Conservation (phyloP, 2,797 vertebrate genomes). For the Philypnodon macrostomus region DNA sequence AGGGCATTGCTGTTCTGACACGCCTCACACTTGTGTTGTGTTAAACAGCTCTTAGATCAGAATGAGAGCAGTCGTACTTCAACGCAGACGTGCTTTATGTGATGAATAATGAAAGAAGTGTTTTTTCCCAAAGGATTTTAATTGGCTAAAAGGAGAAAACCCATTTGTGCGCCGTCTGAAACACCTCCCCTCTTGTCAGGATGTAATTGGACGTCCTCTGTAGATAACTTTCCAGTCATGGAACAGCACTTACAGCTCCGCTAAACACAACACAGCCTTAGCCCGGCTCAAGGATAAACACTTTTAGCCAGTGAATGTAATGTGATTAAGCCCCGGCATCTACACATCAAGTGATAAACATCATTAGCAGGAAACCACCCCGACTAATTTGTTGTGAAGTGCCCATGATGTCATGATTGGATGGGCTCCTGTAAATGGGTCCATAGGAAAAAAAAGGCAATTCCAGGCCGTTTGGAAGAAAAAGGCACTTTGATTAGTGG, state of each 20-base stretch:
- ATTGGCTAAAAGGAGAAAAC: conserved; percentile 56
- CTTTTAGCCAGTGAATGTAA: conserved; percentile 63
- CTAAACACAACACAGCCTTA: conserved; percentile 36
- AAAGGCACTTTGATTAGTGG: conserved; percentile 60
- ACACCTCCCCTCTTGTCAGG: conserved; percentile 44
- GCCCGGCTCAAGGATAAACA: conserved; percentile 58
- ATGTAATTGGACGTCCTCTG: conserved; percentile 53
- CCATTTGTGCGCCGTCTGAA: conserved; percentile 28
- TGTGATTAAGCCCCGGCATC: conserved; percentile 62
- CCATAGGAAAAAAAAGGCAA: conserved; percentile 24
- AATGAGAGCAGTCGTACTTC: conserved; percentile 36
- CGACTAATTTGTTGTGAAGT: conserved; percentile 63
- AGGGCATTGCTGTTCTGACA: too few relatives aligned
- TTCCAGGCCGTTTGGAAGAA: conserved; percentile 24
- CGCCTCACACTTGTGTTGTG: conserved; percentile 48
- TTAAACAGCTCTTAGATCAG: conserved; percentile 58
- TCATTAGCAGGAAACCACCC: conserved; percentile 61
- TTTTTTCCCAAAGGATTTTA: conserved; percentile 55
- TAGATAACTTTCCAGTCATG: conserved; percentile 46
- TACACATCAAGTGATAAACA: conserved; percentile 67
- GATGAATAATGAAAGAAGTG: conserved; percentile 53
- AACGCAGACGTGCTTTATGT: conserved; percentile 46
- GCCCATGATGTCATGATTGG: conserved; percentile 65
- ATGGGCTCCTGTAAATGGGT: conserved; percentile 51
- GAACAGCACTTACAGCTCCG: conserved; percentile 45